Evolutionary conservation across 2,113 vertebrate genomes (phyloP).

Genomic region (Ammodramus savannarum): DNA sequence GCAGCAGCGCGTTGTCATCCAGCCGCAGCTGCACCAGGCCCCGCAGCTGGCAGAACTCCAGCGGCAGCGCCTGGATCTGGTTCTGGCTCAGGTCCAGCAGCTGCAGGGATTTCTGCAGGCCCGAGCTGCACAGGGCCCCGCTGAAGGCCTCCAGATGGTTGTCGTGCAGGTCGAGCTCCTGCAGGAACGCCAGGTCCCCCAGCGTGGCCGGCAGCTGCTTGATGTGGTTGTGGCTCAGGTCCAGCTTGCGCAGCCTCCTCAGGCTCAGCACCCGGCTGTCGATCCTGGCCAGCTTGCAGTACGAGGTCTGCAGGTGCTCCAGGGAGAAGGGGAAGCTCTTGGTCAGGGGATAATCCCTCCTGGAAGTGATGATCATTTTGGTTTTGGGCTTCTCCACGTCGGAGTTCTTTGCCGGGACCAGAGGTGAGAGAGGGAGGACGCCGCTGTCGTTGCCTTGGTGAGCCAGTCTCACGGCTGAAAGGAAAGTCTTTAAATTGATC

Average conservation of each 20-base stretch:
- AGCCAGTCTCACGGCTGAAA: constrained; percentile 87
- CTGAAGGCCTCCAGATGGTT: constrained; percentile 90
- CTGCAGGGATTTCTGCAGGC: constrained; percentile 84
- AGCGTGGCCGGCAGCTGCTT: constrained; percentile 88
- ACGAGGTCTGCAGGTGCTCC: constrained; percentile 92
- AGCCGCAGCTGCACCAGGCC: constrained; percentile 84
- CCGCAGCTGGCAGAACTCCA: constrained; percentile 85
- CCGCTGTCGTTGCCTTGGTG: constrained; percentile 79
- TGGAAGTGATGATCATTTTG: constrained; percentile 88
- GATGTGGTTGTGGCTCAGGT: constrained; percentile 95
- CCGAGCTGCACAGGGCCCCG: constrained; percentile 83
- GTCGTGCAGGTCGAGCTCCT: constrained; percentile 86
- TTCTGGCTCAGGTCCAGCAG: constrained; percentile 92
- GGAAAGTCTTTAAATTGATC: constrained; percentile 86
- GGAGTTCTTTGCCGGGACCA: constrained; percentile 83
- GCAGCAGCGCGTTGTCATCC: constrained; percentile 84
- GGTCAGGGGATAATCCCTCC: constrained; percentile 91
- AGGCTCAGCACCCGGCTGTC: constrained; percentile 89
- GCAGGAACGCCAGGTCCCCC: constrained; percentile 86
- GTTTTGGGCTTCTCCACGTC: constrained; percentile 95
- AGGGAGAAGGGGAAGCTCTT: constrained; percentile 89
- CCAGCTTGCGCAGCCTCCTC: constrained; percentile 85
- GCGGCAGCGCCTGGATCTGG: constrained; percentile 81
- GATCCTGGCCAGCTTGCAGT: constrained; percentile 87
- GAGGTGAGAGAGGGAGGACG: constrained; percentile 77